phyloP scores from a whole-genome alignment of 2,113 vertebrate genomes.

The Calidris pygmaea region DNA sequence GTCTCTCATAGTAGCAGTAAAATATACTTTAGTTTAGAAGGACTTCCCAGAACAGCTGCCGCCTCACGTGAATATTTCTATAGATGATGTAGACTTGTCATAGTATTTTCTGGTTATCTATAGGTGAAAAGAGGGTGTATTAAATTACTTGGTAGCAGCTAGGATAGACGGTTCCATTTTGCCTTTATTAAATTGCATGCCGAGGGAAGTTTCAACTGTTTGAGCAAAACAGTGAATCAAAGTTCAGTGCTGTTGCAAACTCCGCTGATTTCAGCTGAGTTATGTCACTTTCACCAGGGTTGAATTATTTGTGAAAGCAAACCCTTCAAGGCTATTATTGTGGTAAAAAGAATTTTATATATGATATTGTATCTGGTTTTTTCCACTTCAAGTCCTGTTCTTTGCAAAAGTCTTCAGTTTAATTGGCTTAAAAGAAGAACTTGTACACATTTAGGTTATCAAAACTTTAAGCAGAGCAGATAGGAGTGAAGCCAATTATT shows the following conservation, averaged over 20 bases:
- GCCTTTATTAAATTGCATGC: slow-evolving; percentile 19
- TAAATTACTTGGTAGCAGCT: slow-evolving; percentile 39
- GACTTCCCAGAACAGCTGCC: background rate
- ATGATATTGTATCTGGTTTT: background rate
- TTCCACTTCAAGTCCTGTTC: background rate
- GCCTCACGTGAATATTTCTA: background rate
- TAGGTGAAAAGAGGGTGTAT: background rate
- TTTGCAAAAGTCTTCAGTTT: background rate
- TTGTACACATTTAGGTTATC: slow-evolving; percentile 41
- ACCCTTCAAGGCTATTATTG: background rate
- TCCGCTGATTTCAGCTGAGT: slow-evolving; percentile 31
- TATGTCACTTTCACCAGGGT: slow-evolving; percentile 7
- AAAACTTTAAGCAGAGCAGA: slow-evolving; percentile 43
- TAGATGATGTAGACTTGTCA: background rate
- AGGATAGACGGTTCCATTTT: background rate
- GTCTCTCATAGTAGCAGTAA: background rate
- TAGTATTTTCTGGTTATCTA: background rate
- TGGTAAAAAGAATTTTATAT: slow-evolving; percentile 31
- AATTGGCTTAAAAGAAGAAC: slow-evolving; percentile 33
- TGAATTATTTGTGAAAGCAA: slow-evolving; percentile 49
- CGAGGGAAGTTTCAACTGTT: background rate
- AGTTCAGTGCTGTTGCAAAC: slow-evolving; percentile 12
- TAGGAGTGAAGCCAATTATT: slow-evolving; percentile 50
- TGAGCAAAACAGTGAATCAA: slow-evolving; percentile 7
- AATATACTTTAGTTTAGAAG: background rate